Evolutionary conservation across 2,888 invertebrate species (phyloP), one percentile per base, ranked within the genome.

Genomic region (Electrophaes corylata): DNA sequence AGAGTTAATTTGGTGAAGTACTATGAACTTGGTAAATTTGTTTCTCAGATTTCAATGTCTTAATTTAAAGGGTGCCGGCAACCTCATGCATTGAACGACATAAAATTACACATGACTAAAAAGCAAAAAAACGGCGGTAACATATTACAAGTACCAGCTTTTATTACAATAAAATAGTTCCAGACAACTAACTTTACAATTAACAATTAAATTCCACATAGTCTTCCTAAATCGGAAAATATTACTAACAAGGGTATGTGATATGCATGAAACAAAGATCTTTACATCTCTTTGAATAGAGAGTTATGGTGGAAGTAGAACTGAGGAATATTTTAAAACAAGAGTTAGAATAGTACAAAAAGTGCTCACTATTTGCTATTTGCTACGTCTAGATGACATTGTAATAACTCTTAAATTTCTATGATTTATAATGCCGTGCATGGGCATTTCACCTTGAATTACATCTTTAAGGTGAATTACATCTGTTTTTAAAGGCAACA

Each of bases 201-300:
- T 49, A 53, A 64, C 62, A 56, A 57, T 57, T 48, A 58, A 56
- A 62, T 54, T 49, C 54, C 60, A 43, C 58, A 48, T 48, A 14
- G 10, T 23, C 43, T 35, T 56, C 46, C 39, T 45, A 60, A 47
- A 56, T 35, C 18, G 31, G 50, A 60, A 53, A 50, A 51, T 20
- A 23, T 11, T 43, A 20, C 8, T 43, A 60, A 26, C 64, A 50
- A 33, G 49, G 20, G 39, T 55, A 45, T 48, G 61, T 18, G 62
- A 48, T 48, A 57, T 14, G 62, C 59, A 62, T 26, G 44, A 37
- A 65, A 56, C 45, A 8, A 31, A 20, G 11, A 37, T 37, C 16
- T 18, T 16, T 23, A 10, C 37, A 44, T 46, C 35, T 47, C 16
- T 23, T 12, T 41, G 20, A 37, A 35, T 46, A 20, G 10, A 37